Evolutionary conservation across 2,113 vertebrate genomes (phyloP).

Genomic region (Marmota flaviventris): DNA sequence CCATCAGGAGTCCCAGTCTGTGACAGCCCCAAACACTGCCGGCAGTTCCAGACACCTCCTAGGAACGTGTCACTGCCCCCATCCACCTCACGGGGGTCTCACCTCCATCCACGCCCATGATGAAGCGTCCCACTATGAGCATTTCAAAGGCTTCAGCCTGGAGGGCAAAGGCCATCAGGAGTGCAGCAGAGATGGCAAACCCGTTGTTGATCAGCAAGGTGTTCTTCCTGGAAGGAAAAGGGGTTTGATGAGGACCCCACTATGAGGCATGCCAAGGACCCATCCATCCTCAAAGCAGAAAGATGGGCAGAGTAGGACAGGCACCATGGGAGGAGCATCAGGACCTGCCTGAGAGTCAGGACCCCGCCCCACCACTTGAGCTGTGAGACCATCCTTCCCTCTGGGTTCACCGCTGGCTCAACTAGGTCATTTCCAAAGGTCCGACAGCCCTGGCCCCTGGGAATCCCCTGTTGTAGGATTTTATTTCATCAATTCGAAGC

Average conservation of each 20-base stretch:
- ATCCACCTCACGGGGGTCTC: slow-evolving; percentile 13
- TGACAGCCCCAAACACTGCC: not conserved
- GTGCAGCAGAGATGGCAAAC: slow-evolving; percentile 91
- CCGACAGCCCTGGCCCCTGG: no score
- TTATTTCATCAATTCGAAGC: not conserved
- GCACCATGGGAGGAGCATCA: fast-evolving
- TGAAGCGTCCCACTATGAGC: slow-evolving; percentile 94
- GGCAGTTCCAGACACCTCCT: not conserved
- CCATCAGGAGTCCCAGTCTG: not conserved
- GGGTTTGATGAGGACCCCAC: not conserved
- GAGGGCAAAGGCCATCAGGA: slow-evolving; percentile 92
- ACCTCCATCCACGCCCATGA: slow-evolving; percentile 97
- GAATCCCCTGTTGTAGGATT: not conserved
- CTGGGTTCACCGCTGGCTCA: not conserved
- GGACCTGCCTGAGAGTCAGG: no score
- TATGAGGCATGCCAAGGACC: fast-evolving
- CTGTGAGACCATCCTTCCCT: not conserved
- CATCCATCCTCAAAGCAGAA: not conserved
- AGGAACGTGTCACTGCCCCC: not conserved
- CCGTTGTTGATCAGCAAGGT: slow-evolving; percentile 93
- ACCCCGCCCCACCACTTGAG: no score
- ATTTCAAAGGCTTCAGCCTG: slow-evolving; percentile 93
- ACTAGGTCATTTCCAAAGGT: not conserved
- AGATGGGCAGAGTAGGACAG: not conserved
- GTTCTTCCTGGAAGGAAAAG: slow-evolving; percentile 90